These are phyloP conservation scores for Intellagama lesueurii DNA, from an alignment of 2,797 vertebrate species.

Conservation along the genomic window DNA sequence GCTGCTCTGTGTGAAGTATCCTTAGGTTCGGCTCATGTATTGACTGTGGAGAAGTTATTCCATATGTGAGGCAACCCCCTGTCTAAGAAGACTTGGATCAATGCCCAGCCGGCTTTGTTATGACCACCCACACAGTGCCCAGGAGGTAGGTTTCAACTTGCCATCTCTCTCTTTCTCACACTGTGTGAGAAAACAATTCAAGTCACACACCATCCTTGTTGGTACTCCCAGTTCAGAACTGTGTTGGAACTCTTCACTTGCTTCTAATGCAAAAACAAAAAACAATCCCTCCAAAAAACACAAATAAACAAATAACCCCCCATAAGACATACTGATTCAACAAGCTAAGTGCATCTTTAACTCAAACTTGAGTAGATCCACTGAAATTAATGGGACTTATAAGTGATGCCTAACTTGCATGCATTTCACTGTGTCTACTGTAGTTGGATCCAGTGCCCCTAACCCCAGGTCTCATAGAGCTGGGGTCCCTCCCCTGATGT, in stretches of 20 bases:
- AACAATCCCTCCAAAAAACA: too few relatives aligned
- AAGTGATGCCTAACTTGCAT: too few relatives aligned
- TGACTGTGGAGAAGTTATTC: neutral
- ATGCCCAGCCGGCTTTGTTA: constrained; percentile 7
- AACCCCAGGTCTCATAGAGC: too few relatives aligned
- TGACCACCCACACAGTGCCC: constrained; percentile 15
- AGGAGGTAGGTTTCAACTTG: neutral
- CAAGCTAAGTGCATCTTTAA: too few relatives aligned
- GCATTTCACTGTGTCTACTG: too few relatives aligned
- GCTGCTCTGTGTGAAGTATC: too few relatives aligned
- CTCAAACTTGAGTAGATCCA: too few relatives aligned
- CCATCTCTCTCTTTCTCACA: neutral
- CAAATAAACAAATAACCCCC: too few relatives aligned
- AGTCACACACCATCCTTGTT: neutral
- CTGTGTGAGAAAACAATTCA: neutral
- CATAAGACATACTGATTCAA: too few relatives aligned
- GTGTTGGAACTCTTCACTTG: neutral
- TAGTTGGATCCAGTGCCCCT: too few relatives aligned
- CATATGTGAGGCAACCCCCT: neutral
- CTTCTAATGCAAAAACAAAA: too few relatives aligned
- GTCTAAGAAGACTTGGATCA: constrained; percentile 9
- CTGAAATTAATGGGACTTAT: too few relatives aligned
- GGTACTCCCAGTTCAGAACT: neutral
- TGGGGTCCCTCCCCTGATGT: neutral
- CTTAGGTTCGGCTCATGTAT: neutral